These are phyloP conservation scores for Imbricaverruca yamaguchii DNA, from an alignment of 2,888 invertebrate genomes.

Conservation along the genomic window DNA sequence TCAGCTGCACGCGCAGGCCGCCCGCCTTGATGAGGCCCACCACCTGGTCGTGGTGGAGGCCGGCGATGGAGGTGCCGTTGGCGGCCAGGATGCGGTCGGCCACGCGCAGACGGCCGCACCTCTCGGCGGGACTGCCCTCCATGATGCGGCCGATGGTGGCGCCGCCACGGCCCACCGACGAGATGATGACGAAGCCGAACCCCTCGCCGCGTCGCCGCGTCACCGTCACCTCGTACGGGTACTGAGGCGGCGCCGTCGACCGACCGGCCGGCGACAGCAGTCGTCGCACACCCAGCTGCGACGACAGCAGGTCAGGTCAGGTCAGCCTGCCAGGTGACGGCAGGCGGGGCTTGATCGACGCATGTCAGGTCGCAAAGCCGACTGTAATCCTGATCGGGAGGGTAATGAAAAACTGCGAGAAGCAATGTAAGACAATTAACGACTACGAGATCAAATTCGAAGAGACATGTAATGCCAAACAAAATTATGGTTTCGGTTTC, in stretches of 20 bases:
- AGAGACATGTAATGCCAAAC: too few species aligned
- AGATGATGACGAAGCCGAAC: constrained; percentile 98
- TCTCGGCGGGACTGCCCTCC: constrained; percentile 89
- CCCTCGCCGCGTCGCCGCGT: constrained; percentile 87
- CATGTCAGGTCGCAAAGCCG: too few species aligned
- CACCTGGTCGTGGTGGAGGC: constrained; percentile 90
- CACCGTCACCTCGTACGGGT: constrained; percentile 85
- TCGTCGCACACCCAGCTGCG: not conserved
- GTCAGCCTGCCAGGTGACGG: too few species aligned
- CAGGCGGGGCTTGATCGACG: too few species aligned
- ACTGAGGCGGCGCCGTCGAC: not conserved
- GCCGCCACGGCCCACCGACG: constrained; percentile 80
- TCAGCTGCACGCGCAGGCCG: constrained; percentile 79
- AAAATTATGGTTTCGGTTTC: too few species aligned
- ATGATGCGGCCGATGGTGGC: constrained; percentile 90
- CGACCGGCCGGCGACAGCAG: not conserved
- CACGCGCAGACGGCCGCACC: constrained; percentile 80
- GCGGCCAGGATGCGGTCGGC: constrained; percentile 95
- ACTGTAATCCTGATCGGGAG: too few species aligned
- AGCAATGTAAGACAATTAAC: too few species aligned
- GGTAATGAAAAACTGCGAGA: too few species aligned
- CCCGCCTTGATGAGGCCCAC: constrained; percentile 96
- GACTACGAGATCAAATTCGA: too few species aligned
- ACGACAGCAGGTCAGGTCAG: not conserved
- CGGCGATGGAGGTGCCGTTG: constrained; percentile 82